A percentile compares a stretch with the other conserved stretches of the same genome.
These are phyloP conservation scores for Zelostemma sp. DNA, from an alignment of 1,140 invertebrate species.

Conservation along the genomic window DNA sequence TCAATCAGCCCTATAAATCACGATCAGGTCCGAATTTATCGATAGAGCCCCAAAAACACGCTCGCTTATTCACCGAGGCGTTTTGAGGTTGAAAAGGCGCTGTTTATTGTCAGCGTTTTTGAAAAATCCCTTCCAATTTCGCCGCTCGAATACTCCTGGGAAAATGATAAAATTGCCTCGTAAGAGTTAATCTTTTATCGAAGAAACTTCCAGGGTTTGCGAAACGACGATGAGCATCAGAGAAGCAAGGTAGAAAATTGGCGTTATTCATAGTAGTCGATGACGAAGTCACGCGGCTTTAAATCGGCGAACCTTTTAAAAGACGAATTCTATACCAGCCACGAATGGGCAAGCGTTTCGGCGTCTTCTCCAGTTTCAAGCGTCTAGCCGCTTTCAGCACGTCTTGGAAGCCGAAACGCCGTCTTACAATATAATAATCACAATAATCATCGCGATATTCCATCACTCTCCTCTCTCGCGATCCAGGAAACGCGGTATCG, in stretches of 20 bases:
- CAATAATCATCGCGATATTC: constrained; percentile 20
- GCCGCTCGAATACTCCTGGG: too few relatives aligned
- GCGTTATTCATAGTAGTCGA: constrained; percentile 39
- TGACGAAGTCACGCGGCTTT: constrained; percentile 36
- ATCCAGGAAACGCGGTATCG: background rate
- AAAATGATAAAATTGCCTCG: too few relatives aligned
- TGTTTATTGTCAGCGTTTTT: constrained; percentile 3
- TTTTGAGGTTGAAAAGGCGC: constrained; percentile 9
- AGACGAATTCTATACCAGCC: constrained; percentile 63
- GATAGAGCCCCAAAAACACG: constrained; percentile 17
- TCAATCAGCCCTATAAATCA: constrained; percentile 40
- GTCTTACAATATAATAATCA: constrained; percentile 25
- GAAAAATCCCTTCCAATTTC: too few relatives aligned
- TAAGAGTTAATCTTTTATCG: too few relatives aligned
- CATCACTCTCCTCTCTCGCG: constrained; percentile 10
- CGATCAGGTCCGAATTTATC: constrained; percentile 31
- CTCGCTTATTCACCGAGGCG: background rate
- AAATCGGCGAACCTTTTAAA: constrained; percentile 60
- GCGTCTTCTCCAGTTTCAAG: constrained; percentile 69
- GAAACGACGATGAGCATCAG: background rate
- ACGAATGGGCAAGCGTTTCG: constrained; percentile 65
- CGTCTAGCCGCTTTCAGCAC: constrained; percentile 67
- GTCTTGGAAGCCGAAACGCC: constrained; percentile 44
- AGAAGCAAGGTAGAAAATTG: constrained; percentile 3
- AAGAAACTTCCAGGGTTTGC: too few relatives aligned